Conservation (phyloP, 1,140 invertebrate genomes). For the Drosophila arizonae region DNA sequence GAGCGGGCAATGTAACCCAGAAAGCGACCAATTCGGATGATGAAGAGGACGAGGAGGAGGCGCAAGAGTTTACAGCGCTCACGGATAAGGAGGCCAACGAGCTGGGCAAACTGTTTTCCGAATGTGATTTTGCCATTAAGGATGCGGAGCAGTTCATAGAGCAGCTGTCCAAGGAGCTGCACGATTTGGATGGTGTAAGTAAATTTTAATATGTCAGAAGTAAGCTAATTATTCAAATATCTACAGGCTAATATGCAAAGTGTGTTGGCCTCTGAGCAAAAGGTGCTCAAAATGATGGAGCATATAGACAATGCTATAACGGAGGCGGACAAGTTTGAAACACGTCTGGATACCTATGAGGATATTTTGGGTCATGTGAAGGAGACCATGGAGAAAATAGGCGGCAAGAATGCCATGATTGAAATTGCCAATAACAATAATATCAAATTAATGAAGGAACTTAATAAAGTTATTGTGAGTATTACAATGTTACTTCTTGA, state of each 20-base stretch:
- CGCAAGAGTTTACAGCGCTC: constrained; percentile 91
- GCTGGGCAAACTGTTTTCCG: constrained; percentile 88
- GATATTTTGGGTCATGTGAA: constrained; percentile 91
- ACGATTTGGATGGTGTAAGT: constrained; percentile 86
- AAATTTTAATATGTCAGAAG: not conserved
- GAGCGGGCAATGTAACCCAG: constrained; percentile 63
- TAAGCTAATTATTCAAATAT: not conserved
- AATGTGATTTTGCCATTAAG: constrained; percentile 88
- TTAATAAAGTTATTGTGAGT: constrained; percentile 90
- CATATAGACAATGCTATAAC: constrained; percentile 91
- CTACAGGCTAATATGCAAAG: constrained; percentile 90
- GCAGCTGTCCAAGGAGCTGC: constrained; percentile 87
- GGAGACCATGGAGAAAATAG: constrained; percentile 94
- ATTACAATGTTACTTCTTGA: not conserved
- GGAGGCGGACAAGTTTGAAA: constrained; percentile 90
- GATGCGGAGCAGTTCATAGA: constrained; percentile 90
- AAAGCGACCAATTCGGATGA: constrained; percentile 69
- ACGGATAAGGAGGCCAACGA: constrained; percentile 92
- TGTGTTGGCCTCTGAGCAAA: constrained; percentile 89
- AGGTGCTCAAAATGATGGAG: constrained; percentile 93
- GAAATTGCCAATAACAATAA: constrained; percentile 94
- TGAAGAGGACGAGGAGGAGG: constrained; percentile 81
- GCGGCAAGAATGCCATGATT: constrained; percentile 95
- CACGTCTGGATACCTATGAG: constrained; percentile 89
- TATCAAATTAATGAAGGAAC: constrained; percentile 89